phyloP scores from a whole-genome alignment of 2,797 vertebrate genomes.

The Spatula clypeata region DNA sequence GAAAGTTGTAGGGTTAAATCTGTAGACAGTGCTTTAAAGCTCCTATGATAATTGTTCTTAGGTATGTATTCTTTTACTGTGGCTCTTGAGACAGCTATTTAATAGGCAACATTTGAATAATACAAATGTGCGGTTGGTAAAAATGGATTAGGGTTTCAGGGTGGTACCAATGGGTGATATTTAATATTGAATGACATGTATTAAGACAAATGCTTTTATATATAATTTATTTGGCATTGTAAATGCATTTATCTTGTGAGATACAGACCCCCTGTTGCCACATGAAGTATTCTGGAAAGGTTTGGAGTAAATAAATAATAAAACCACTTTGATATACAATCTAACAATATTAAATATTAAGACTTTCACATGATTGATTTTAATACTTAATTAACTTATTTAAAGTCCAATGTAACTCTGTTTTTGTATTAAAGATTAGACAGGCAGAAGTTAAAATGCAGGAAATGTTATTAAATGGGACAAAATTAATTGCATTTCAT shows the following conservation, averaged over 20 bases:
- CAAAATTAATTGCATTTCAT: slow-evolving; percentile 72
- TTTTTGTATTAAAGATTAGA: slow-evolving; percentile 79
- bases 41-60: slow-evolving; percentile 72
- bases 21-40: slow-evolving; percentile 73
- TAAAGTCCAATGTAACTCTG: slow-evolving; percentile 78
- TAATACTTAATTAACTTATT: slow-evolving; percentile 93
- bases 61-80: slow-evolving; percentile 67
- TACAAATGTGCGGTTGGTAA: slow-evolving; percentile 82
- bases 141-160: slow-evolving; percentile 85
- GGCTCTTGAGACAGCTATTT: slow-evolving; percentile 76
- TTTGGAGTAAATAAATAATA: slow-evolving; percentile 96
- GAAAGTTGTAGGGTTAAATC: slow-evolving; percentile 72
- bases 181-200: slow-evolving; percentile 94
- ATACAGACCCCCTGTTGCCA: slow-evolving; percentile 91
- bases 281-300: slow-evolving; percentile 89
- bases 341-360: slow-evolving; percentile 99
- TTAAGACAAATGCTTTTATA: slow-evolving; percentile 95
- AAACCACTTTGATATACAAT: slow-evolving; percentile 89
- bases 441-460: slow-evolving; percentile 69
- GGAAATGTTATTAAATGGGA: slow-evolving; percentile 72
- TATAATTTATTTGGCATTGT: slow-evolving; percentile 94
- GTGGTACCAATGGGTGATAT: slow-evolving; percentile 86
- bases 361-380: slow-evolving; percentile 95
- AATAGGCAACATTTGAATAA: slow-evolving; percentile 83
- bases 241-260: slow-evolving; percentile 92